Evolutionary conservation across 2,888 invertebrate genomes (phyloP).

Genomic region (Holacanthella duospinosa): DNA sequence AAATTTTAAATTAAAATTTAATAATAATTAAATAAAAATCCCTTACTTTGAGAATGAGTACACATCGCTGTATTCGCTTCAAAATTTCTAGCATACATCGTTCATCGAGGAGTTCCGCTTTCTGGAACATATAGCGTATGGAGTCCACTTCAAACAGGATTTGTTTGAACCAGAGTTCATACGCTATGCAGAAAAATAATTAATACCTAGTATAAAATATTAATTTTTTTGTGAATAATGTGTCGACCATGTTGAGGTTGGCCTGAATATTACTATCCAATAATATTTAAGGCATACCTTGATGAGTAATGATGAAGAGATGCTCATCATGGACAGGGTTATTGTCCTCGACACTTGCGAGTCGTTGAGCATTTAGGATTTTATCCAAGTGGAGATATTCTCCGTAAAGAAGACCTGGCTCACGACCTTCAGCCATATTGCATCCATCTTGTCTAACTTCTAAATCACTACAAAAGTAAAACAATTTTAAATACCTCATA

Average conservation of each 20-base stretch:
- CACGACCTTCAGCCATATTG: conserved; percentile 32
- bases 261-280: background rate
- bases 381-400: conserved; percentile 87
- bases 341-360: conserved; percentile 61
- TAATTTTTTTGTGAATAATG: background rate
- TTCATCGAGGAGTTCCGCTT: conserved; percentile 67
- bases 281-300: conserved; percentile 58
- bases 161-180: conserved; percentile 99
- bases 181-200: too few relatives aligned
- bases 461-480: conserved; percentile 5
- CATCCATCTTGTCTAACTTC: conserved; percentile 33
- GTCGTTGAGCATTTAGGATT: conserved; percentile 65
- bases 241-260: background rate
- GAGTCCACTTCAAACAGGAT: conserved; percentile 95
- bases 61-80: conserved; percentile 79
- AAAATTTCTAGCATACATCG: conserved; percentile 84
- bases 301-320: conserved; percentile 93
- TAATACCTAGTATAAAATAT: background rate
- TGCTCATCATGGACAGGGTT: conserved; percentile 89
- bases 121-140: conserved; percentile 65
- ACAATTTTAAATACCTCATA: too few relatives aligned
- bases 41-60: conserved; percentile 78
- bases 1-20: background rate
- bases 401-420: conserved; percentile 69
- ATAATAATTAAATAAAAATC: too few relatives aligned